Percentiles rank a stretch among this genome's conserved stretches.
Evolutionary conservation across 1,140 invertebrate genomes (phyloP).

Genomic region (Drosophila sp.): DNA sequence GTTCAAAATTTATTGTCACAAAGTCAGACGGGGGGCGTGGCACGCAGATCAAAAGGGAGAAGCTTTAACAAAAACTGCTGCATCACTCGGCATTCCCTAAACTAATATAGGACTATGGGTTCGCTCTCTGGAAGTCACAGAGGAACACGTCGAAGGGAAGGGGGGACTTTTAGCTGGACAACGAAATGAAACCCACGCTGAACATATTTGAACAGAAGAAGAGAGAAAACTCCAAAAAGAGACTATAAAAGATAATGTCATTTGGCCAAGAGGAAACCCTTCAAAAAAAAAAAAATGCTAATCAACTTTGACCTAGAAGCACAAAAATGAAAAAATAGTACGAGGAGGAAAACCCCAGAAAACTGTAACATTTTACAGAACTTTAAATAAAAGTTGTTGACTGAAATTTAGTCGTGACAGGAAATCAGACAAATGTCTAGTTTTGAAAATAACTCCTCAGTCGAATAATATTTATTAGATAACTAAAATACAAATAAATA

Average conservation of each 20-base stretch:
- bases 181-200: conserved; percentile 21
- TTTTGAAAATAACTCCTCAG: too few species aligned
- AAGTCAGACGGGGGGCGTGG: conserved; percentile 47
- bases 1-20: conserved; percentile 79
- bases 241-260: conserved; percentile 30
- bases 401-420: background rate
- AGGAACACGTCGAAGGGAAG: background rate
- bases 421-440: too few species aligned
- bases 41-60: conserved; percentile 13
- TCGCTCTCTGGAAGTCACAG: conserved; percentile 9
- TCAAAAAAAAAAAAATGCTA: conserved; percentile 14
- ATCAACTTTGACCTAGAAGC: conserved; percentile 11
- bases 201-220: conserved; percentile 12
- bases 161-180: conserved; percentile 32
- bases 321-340: background rate
- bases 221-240: background rate
- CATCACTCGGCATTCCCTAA: conserved; percentile 55
- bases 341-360: background rate
- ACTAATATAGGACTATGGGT: conserved; percentile 69
- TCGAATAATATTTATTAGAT: too few species aligned
- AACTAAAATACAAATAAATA: too few species aligned
- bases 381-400: background rate
- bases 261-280: background rate
- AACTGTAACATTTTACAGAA: background rate
- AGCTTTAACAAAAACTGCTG: conserved; percentile 17